Evolutionary conservation across 2,888 invertebrate genomes (phyloP), one percentile per base, ranked within the genome.

Genomic region (Eristalis intricaria): DNA sequence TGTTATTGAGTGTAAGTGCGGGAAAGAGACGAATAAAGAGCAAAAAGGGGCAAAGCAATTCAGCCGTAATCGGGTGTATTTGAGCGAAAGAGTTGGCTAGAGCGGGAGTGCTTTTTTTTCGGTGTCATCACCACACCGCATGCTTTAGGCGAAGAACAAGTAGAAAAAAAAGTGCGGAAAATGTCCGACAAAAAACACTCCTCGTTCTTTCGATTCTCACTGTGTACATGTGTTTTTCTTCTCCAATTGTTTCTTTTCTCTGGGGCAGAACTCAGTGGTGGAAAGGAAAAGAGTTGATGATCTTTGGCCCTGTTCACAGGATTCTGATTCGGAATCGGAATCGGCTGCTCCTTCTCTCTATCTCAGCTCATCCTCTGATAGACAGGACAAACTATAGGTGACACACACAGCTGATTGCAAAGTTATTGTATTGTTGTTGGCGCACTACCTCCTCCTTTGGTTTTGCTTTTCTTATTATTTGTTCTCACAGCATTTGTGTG

Each of bases 121-220:
- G 69, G 70, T 82, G 70, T 81, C 81, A 81, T 82, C 86, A 82
- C 38, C 74, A 50, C 50, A 74, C 87, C 87, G 76, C 87, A 87
- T 87, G 86, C 74, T 81, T 81, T 77, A 19, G 26, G 70, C 43
- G 65, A 66, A 70, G 8, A 75, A 83, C 50, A 50, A 19, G 50
- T 50, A 5, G 58, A 61, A 68, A 70, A 68, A 76, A 64, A 60
- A 75, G 74, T 86, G 86, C 86, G 78, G 85, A 85, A 85, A 77
- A 85, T 74, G 77, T 85, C 58, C 60, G 64, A 76, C 29, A 38
- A 38, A 38, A 60, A 23, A 60, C 50, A 19, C 50, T 19, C 43
- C 22, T 58, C 23, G 43, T 43, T 38, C 64, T 40, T 70, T 78
- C 19, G 43, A 26, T 38, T 68, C 43, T 64, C 23, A 60, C 32